Evolutionary conservation across 2,888 invertebrate genomes (phyloP).

Genomic region (Machimus rusticus): DNA sequence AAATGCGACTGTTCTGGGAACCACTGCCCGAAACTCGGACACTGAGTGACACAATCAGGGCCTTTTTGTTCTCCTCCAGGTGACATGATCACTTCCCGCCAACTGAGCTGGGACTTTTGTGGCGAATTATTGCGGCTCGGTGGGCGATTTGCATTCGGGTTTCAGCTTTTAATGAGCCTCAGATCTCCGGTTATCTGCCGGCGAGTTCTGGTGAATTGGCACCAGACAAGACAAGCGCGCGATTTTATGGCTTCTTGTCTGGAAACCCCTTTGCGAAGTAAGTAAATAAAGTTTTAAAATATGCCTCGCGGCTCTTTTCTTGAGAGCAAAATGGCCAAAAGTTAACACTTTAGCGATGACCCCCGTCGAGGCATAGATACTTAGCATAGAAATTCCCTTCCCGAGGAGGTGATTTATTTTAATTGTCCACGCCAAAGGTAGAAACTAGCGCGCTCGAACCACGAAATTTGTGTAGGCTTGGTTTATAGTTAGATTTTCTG

Average conservation of each 20-base stretch:
- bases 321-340: not conserved
- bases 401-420: constrained; percentile 5
- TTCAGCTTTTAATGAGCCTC: constrained; percentile 12
- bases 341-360: not conserved
- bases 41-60: constrained; percentile 17
- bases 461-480: not conserved
- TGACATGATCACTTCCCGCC: constrained; percentile 3
- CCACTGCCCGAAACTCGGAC: not conserved
- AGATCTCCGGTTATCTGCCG: not conserved
- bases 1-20: not conserved
- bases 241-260: constrained; percentile 13
- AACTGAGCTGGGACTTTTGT: not conserved
- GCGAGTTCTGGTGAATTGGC: not conserved
- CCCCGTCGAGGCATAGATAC: not conserved
- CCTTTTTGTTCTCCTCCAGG: not conserved
- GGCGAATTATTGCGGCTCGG: not conserved
- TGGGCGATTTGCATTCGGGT: constrained; percentile 28
- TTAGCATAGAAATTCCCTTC: not conserved
- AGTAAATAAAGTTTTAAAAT: not conserved
- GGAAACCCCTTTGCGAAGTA: not conserved
- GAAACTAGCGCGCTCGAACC: not conserved
- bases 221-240: not conserved
- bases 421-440: not conserved
- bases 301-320: not conserved
- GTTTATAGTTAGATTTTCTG: not conserved